Conservation (phyloP, 2,113 vertebrate species). For the Lanius ludovicianus region DNA sequence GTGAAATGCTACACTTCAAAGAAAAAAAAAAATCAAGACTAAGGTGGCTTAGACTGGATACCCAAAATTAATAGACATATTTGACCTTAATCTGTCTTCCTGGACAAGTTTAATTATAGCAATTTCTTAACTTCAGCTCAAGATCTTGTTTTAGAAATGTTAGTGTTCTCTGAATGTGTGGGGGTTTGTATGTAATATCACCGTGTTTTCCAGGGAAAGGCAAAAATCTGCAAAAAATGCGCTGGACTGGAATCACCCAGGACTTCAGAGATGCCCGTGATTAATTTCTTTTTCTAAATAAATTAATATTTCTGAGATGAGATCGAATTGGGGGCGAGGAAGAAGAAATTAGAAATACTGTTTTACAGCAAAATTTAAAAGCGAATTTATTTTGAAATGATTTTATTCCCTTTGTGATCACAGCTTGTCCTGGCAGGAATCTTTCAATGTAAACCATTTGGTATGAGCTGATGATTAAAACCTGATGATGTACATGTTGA, state of each 20-base stretch:
- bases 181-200: background rate
- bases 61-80: slow-evolving; percentile 52
- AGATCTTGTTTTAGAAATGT: slow-evolving; percentile 25
- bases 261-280: background rate
- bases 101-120: slow-evolving; percentile 64
- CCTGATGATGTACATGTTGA: background rate
- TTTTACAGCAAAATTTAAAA: background rate
- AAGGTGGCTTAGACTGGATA: background rate
- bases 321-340: background rate
- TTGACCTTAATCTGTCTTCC: slow-evolving; percentile 65
- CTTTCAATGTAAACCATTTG: background rate
- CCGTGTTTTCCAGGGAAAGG: background rate
- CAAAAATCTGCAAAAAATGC: background rate
- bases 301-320: background rate
- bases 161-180: background rate
- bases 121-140: slow-evolving; percentile 26
- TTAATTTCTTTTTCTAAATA: background rate
- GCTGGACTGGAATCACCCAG: background rate
- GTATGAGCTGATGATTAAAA: background rate
- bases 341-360: background rate
- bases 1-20: background rate
- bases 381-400: background rate
- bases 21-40: background rate
- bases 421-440: background rate
- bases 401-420: background rate